phyloP scores from a whole-genome alignment of 1,140 invertebrate genomes.

The Hyles vespertilio region DNA sequence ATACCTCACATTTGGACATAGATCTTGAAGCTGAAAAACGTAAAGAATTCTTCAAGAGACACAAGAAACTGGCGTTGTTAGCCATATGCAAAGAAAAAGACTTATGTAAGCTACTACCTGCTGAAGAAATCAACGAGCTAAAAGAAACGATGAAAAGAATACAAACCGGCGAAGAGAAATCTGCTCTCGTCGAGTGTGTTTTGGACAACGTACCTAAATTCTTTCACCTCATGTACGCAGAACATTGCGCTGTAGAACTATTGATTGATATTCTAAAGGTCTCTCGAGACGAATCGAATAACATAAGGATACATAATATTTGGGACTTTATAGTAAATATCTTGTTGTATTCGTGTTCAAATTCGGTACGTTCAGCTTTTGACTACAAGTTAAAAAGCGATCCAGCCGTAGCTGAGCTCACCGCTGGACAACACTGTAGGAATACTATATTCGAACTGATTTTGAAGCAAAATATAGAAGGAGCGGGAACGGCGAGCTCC shows the following conservation, averaged over 20 bases:
- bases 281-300: neutral
- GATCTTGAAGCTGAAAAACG: slow-evolving; percentile 7
- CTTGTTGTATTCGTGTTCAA: slow-evolving; percentile 9
- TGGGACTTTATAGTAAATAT: slow-evolving; percentile 20
- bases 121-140: slow-evolving; percentile 16
- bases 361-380: slow-evolving; percentile 13
- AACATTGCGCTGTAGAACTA: slow-evolving; percentile 17
- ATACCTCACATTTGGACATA: neutral
- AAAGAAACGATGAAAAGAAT: slow-evolving; percentile 14
- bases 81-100: slow-evolving; percentile 21
- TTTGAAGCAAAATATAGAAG: slow-evolving; percentile 10
- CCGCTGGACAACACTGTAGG: slow-evolving; percentile 2
- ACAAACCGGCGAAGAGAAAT: slow-evolving; percentile 18
- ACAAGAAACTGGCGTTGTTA: slow-evolving; percentile 21
- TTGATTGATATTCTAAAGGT: slow-evolving; percentile 13
- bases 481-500: neutral
- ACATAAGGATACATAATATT: neutral
- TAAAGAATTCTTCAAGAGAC: slow-evolving; percentile 11
- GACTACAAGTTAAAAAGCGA: slow-evolving; percentile 21
- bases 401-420: slow-evolving; percentile 5
- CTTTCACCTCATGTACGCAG: slow-evolving; percentile 16
- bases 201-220: slow-evolving; percentile 18
- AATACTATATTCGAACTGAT: slow-evolving; percentile 20
- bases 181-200: slow-evolving; percentile 12
- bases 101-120: slow-evolving; percentile 11